phyloP scores from a whole-genome alignment of 1,140 invertebrate genomes.

The Tetramorium simillimum region DNA sequence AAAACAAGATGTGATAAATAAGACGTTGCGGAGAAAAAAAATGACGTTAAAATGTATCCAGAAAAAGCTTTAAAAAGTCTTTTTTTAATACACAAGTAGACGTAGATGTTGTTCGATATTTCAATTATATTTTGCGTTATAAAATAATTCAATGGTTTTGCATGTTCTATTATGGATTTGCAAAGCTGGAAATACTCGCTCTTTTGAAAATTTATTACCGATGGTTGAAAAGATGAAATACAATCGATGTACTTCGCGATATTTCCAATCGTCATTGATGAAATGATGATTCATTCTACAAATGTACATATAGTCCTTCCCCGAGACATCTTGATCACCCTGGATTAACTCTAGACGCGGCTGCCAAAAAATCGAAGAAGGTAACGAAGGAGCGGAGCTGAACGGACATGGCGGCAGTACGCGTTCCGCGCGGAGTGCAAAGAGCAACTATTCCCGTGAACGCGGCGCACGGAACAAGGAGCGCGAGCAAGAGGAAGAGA shows the following conservation, averaged over 20 bases:
- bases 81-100: background rate
- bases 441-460: constrained; percentile 49
- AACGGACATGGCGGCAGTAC: constrained; percentile 1
- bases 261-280: background rate
- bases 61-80: background rate
- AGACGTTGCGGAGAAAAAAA: background rate
- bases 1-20: background rate
- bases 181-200: background rate
- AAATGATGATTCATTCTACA: background rate
- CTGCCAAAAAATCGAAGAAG: constrained; percentile 10
- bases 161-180: background rate
- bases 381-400: background rate
- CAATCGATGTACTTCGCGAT: background rate
- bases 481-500: constrained; percentile 16
- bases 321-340: background rate
- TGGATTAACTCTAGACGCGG: constrained; percentile 20
- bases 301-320: background rate
- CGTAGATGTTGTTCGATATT: background rate
- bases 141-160: background rate
- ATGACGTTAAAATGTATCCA: background rate
- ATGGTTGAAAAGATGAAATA: background rate
- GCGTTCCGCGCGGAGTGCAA: constrained; percentile 45
- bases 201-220: background rate
- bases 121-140: background rate
- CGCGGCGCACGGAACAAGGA: background rate